A percentile compares a stretch with the other conserved stretches of the same genome.
These are phyloP conservation scores for Tupaia tana DNA, from an alignment of 2,113 vertebrate species.

Conservation along the genomic window DNA sequence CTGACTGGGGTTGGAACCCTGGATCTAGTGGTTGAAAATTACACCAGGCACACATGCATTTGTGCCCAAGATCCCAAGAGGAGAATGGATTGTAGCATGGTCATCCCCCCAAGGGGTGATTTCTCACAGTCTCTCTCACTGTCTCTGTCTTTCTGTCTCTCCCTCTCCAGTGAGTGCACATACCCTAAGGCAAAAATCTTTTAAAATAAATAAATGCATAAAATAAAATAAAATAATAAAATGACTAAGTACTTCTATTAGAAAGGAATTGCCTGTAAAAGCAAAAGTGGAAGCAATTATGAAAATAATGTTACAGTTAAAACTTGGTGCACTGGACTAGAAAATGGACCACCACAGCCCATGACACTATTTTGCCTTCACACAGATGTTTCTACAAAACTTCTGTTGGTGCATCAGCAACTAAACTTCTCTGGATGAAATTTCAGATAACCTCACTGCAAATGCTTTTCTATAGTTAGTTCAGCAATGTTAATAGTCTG, in stretches of 20 bases:
- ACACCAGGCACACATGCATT: too few species aligned
- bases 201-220: too few species aligned
- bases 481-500: constrained; percentile 40
- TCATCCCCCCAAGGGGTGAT: too few species aligned
- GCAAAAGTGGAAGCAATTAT: not conserved
- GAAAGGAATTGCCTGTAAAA: constrained; percentile 18
- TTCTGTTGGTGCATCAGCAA: not conserved
- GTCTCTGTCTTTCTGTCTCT: too few species aligned
- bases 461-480: constrained; percentile 57
- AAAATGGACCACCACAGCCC: not conserved
- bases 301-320: constrained; percentile 6
- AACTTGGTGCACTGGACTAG: not conserved
- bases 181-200: too few species aligned
- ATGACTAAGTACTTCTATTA: not conserved
- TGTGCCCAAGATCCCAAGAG: too few species aligned
- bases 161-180: too few species aligned
- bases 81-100: too few species aligned
- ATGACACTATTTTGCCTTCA: not conserved
- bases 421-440: not conserved
- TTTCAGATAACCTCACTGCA: not conserved
- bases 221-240: too few species aligned
- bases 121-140: too few species aligned
- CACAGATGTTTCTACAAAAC: not conserved
- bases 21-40: too few species aligned
- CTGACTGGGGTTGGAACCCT: too few species aligned